Evolutionary conservation across 2,797 vertebrate species (phyloP).

Genomic region (Oreortyx pictus): DNA sequence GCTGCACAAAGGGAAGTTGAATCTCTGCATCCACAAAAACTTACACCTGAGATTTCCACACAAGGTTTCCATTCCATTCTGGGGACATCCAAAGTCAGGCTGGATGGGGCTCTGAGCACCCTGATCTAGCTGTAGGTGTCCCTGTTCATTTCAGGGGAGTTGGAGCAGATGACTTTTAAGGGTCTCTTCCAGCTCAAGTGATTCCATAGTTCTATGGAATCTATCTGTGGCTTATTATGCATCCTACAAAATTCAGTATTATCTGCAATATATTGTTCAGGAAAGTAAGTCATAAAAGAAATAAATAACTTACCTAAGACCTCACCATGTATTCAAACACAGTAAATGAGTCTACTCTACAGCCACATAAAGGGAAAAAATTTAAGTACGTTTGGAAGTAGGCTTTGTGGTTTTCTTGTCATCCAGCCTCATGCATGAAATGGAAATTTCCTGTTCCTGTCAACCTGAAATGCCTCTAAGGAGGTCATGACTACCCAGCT

Average conservation of each 20-base stretch:
- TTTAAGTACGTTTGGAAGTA: not conserved
- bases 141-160: too few relatives aligned
- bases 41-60: not conserved
- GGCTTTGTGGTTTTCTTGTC: not conserved
- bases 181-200: too few relatives aligned
- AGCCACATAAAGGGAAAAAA: not conserved
- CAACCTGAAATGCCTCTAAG: not conserved
- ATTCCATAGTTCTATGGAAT: too few relatives aligned
- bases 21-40: not conserved
- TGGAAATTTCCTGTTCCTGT: constrained; percentile 17
- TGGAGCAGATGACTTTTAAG: too few relatives aligned
- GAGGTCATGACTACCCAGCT: constrained; percentile 4
- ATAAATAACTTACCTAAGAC: not conserved
- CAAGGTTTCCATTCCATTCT: not conserved
- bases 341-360: not conserved
- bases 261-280: not conserved
- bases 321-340: not conserved
- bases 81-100: too few relatives aligned
- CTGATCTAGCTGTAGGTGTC: too few relatives aligned
- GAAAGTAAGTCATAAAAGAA: not conserved
- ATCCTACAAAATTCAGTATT: not conserved
- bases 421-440: not conserved
- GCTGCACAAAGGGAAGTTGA: not conserved
- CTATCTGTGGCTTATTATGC: not conserved
- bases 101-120: too few relatives aligned